These are phyloP conservation scores for Scaptomyza cyrtandrae DNA, from an alignment of 2,888 invertebrate genomes.

Conservation along the genomic window DNA sequence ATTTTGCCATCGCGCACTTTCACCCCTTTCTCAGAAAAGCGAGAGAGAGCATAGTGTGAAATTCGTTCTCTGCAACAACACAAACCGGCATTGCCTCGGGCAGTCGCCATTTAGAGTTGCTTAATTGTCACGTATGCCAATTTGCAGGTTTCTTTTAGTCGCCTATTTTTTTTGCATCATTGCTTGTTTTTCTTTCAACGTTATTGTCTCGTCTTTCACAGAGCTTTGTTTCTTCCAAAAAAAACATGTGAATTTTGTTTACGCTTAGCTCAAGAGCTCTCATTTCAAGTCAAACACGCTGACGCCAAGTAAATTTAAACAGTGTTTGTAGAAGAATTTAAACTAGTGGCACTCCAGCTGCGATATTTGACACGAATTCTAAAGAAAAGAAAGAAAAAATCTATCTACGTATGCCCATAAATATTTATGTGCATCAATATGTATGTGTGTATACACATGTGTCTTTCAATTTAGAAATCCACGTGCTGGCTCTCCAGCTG, in stretches of 20 bases:
- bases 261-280: constrained; percentile 6
- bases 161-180: constrained; percentile 28
- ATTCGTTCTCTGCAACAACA: constrained; percentile 9
- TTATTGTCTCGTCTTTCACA: constrained; percentile 30
- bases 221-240: constrained; percentile 19
- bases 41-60: constrained; percentile 1
- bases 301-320: constrained; percentile 13
- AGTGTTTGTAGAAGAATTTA: constrained; percentile 10
- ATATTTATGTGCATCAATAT: not conserved
- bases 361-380: constrained; percentile 2
- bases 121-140: constrained; percentile 68
- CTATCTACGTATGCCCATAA: not conserved
- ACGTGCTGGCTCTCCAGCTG: constrained; percentile 26
- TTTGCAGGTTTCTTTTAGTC: constrained; percentile 35
- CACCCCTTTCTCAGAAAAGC: constrained; percentile 22
- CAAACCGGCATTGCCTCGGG: constrained; percentile 19
- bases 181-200: constrained; percentile 20
- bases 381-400: not conserved
- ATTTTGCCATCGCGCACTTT: constrained; percentile 34
- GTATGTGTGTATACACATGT: not conserved
- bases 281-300: constrained; percentile 22
- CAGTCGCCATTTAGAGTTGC: constrained; percentile 56
- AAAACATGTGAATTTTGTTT: constrained; percentile 26
- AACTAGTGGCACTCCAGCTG: constrained; percentile 8
- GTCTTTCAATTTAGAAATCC: constrained; percentile 13